Percentiles rank a stretch among this genome's conserved stretches.
These are phyloP conservation scores for Danionella cerebrum DNA, from an alignment of 2,113 vertebrate species.

Conservation along the genomic window DNA sequence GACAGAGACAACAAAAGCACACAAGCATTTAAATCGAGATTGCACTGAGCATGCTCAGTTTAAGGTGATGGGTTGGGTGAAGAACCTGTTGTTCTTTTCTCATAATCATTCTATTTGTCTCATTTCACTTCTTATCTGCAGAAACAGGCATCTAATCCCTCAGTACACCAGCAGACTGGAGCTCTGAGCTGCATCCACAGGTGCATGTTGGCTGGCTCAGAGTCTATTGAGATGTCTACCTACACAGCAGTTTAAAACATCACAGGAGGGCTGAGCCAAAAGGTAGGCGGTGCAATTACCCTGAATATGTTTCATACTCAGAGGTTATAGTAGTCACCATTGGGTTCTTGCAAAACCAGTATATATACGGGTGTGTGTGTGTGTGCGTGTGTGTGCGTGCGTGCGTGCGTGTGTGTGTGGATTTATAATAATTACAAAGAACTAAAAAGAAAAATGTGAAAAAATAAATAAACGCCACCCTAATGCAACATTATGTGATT, in stretches of 20 bases:
- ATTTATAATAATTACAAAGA: too few species aligned
- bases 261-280: background rate
- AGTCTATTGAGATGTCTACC: background rate
- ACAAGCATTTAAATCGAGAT: conserved; percentile 31
- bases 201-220: too few species aligned
- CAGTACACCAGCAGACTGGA: conserved; percentile 2
- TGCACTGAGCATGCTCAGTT: conserved; percentile 30
- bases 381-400: too few species aligned
- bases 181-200: background rate
- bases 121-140: conserved; percentile 24
- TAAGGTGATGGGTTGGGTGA: background rate
- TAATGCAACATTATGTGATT: too few species aligned
- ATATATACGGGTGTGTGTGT: background rate
- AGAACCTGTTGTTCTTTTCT: conserved; percentile 39
- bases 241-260: background rate
- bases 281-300: background rate
- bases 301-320: background rate
- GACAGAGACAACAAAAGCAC: conserved; percentile 33
- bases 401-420: too few species aligned
- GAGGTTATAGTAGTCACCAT: background rate
- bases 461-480: too few species aligned
- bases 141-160: conserved; percentile 24
- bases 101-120: conserved; percentile 30
- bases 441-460: too few species aligned
- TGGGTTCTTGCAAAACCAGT: background rate